Evolutionary conservation across 2,113 vertebrate genomes (phyloP).

Genomic region (Phylloscopus trochilus): DNA sequence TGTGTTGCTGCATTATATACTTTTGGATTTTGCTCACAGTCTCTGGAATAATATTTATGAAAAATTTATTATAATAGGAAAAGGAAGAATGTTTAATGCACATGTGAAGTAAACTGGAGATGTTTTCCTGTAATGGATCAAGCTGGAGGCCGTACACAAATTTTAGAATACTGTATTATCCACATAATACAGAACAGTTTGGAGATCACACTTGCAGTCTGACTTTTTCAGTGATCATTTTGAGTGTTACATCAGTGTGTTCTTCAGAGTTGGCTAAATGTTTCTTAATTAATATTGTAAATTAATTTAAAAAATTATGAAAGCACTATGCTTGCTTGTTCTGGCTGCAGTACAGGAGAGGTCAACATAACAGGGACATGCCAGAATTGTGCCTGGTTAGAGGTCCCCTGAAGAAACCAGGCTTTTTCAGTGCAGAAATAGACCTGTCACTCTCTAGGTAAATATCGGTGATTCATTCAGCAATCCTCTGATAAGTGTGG

Average conservation of each 20-base stretch:
- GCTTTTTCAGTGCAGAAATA: neutral
- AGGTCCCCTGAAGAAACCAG: neutral
- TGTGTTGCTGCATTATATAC: neutral
- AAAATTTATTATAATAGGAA: neutral
- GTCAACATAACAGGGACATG: neutral
- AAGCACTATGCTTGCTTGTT: neutral
- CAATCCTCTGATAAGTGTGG: neutral
- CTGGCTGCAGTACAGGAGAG: neutral
- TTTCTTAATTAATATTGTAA: neutral
- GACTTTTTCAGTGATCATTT: neutral
- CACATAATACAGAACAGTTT: neutral
- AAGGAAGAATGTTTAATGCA: neutral
- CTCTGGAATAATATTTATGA: neutral
- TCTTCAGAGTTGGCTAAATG: neutral
- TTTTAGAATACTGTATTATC: neutral
- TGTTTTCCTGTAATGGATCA: neutral
- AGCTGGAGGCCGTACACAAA: neutral
- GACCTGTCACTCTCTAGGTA: neutral
- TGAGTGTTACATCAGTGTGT: neutral
- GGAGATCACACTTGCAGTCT: neutral
- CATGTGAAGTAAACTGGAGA: neutral
- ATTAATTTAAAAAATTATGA: neutral
- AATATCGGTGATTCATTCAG: neutral
- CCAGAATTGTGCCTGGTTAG: neutral
- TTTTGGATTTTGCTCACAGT: neutral